Evolutionary conservation across 2,888 invertebrate genomes (phyloP).

Genomic region (Papilio protenor): DNA sequence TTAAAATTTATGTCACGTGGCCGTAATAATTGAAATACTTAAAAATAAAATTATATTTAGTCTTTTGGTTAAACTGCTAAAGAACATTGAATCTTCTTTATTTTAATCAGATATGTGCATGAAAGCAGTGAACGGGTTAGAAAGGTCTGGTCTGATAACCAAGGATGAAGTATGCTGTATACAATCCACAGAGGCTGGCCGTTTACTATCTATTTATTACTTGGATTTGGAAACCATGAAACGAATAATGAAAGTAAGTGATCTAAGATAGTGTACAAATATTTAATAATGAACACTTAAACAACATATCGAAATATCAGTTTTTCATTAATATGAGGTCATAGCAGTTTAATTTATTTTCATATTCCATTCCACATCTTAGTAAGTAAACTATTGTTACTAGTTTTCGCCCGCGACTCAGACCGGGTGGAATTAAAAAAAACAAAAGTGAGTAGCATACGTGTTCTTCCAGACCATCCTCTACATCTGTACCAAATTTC

Average conservation of each 20-base stretch:
- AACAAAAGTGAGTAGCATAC: too few relatives aligned
- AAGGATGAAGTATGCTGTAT: constrained; percentile 85
- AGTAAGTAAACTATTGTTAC: too few relatives aligned
- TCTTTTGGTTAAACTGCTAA: not conserved
- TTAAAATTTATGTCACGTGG: constrained; percentile 62
- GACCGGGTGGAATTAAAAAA: too few relatives aligned
- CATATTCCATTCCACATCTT: too few relatives aligned
- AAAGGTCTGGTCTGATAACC: constrained; percentile 85
- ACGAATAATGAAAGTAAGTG: constrained; percentile 85
- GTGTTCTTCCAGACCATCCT: too few relatives aligned
- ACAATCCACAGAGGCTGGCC: constrained; percentile 86
- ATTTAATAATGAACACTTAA: too few relatives aligned
- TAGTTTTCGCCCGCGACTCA: too few relatives aligned
- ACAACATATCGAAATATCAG: too few relatives aligned
- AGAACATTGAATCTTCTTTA: constrained; percentile 22
- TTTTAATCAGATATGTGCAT: constrained; percentile 86
- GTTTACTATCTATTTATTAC: constrained; percentile 89
- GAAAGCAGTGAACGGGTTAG: constrained; percentile 87
- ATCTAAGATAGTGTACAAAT: too few relatives aligned
- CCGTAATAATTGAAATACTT: constrained; percentile 55
- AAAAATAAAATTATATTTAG: not conserved
- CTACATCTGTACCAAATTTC: too few relatives aligned
- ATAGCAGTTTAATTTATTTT: too few relatives aligned
- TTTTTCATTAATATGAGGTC: too few relatives aligned
- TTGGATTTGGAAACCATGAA: constrained; percentile 91